Base-by-base conservation (phyloP, 2,888 invertebrate genomes). In the Pachycephus smyrnensis region DNA sequence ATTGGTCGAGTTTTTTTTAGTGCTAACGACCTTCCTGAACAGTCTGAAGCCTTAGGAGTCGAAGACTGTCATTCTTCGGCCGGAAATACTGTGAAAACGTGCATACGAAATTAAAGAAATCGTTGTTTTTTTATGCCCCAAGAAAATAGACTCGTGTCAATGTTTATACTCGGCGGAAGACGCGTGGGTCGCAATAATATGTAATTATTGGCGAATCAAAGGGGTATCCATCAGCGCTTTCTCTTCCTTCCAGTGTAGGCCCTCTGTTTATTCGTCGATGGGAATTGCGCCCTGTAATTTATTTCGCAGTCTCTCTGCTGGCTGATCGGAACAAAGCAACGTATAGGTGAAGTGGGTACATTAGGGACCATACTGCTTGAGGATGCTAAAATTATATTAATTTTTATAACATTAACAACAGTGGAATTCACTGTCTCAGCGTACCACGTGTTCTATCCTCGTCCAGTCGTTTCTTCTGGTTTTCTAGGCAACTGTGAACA, bases 221-320 rank as follows among this genome's bases (percentile, higher is more conserved):
- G 9, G 2, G 23, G 55, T 23, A 55, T 55, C 23, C 55, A 15
- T 79, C 79, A 84, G 76, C 80, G 84, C 78, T 85, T 88, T 73
- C 84, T 84, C 76, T 84, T 87, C 69, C 76, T 85, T 73, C 35
- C 80, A 30, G 30, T 23, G 33, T 36, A 75, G 31, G 33, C 30
- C 9, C 77, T 77, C 35, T 78, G 75, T 73, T 77, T 85, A 15
- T 79, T 84, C 40, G 78, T 81, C 30, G 83, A 77, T 36, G 77
- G 73, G 75, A 84, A 86, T 79, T 88, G 85, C 55, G 35, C 76
- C 12, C 68, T 80, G 76, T 87, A 87, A 77, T 87, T 81, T 82
- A 88, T 86, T n/a, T 84, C 80, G 23, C 86, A 83, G 80, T 85
- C 82, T 15, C 75, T 77, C 75, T 80, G 83, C 78, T 86, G 80